These are phyloP conservation scores for Oligia fasciuncula DNA, from an alignment of 2,888 invertebrate genomes.

Conservation along the genomic window DNA sequence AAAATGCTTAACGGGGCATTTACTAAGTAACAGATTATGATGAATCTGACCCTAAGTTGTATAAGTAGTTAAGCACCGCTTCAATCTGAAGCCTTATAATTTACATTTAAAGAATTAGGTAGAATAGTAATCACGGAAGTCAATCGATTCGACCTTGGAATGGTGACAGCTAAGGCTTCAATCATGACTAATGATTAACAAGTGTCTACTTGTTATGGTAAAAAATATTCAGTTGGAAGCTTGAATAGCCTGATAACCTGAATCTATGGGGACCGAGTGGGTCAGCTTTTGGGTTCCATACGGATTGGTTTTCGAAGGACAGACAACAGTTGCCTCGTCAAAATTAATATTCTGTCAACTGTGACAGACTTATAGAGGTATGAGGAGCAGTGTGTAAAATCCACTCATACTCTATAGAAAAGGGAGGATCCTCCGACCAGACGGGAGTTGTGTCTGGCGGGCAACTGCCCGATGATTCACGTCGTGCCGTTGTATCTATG, in stretches of 20 bases:
- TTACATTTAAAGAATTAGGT: slow-evolving; percentile 23
- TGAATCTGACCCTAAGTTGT: background rate
- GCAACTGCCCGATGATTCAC: too few relatives aligned
- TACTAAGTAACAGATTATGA: background rate
- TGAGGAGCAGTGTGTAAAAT: too few relatives aligned
- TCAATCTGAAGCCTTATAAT: slow-evolving; percentile 20
- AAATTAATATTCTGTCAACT: background rate
- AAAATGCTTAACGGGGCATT: background rate
- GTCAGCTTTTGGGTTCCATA: background rate
- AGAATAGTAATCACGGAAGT: slow-evolving; percentile 12
- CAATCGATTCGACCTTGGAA: slow-evolving; percentile 16
- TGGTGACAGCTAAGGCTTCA: background rate
- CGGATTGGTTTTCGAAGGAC: background rate
- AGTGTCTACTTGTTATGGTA: too few relatives aligned
- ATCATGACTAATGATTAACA: background rate
- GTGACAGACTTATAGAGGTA: too few relatives aligned
- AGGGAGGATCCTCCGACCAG: too few relatives aligned
- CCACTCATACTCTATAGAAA: too few relatives aligned
- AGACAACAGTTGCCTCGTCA: background rate
- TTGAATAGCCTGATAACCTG: background rate
- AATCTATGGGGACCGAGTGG: background rate
- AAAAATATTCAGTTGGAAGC: background rate
- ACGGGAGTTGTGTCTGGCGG: too few relatives aligned
- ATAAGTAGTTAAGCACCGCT: background rate
- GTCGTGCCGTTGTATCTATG: too few relatives aligned